Base-by-base conservation (phyloP, 2,888 invertebrate species). In the Brachycybe producta region DNA sequence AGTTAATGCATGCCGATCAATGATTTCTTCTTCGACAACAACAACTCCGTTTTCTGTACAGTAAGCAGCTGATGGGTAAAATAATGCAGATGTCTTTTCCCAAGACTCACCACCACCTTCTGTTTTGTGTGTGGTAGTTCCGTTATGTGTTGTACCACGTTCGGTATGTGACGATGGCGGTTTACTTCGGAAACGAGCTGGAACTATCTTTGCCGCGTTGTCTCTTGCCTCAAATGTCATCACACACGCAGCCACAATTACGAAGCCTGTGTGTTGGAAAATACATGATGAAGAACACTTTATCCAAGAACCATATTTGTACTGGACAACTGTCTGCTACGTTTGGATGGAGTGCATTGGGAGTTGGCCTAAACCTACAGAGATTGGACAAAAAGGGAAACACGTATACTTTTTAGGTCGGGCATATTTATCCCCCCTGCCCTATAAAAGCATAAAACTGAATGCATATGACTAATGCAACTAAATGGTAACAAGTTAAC, bases 141-240 rank as follows among this genome's bases (percentile, higher is more conserved):
- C 34, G 35, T 34, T 32, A 23, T 34, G n/a, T 8, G 41, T 2
- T 23, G 7, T 8, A n/a, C 8, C 26, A 23, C 41, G 24, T 23
- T 41, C 41, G 13, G 23, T 19, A 7, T 17, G 8, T 23, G 26
- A 23, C 15, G 32, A 11, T 11, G 5, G 24, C 19, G n/a, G 34
- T 35, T 45, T 45, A 34, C 35, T 45, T n/a, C 21, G 32, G 19
- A 39, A 39, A 26, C 80, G 75, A 28, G 86, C 85, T 1, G 88
- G 88, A 15, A 87, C 85, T 47, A 92, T 86, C 66, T 84, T 84
- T 2, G 91, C 87, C 0, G 94, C 87, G 54, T 87, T 87, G 68
- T 95, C 95, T 2, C 94, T 77, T 1, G 91, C 90, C 65, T 95
- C 95, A 64, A 95, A 91, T n/a, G 94, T 95, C 84, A 95, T 90